phyloP scores from a whole-genome alignment of 2,797 vertebrate genomes.

The Cossypha polioptera region DNA sequence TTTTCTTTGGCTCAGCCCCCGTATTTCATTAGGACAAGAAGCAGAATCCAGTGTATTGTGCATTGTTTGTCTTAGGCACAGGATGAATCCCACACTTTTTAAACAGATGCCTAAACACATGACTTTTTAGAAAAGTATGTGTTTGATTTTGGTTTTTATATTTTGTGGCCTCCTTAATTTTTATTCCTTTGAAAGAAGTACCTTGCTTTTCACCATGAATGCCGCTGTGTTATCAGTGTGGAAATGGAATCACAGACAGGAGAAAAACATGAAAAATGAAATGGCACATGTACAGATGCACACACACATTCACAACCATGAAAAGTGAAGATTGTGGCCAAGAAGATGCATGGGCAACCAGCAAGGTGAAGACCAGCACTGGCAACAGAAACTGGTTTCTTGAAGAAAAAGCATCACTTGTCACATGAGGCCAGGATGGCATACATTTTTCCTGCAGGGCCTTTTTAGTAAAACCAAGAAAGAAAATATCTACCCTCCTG shows the following conservation, averaged over 20 bases:
- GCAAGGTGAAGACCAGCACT: background rate
- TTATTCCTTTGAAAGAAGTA: background rate
- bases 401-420: background rate
- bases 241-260: background rate
- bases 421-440: background rate
- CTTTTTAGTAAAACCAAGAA: background rate
- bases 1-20: background rate
- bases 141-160: background rate
- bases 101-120: background rate
- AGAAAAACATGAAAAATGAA: background rate
- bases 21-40: background rate
- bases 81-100: background rate
- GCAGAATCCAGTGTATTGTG: background rate
- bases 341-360: background rate
- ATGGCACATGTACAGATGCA: background rate
- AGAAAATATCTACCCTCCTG: background rate
- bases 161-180: background rate
- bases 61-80: background rate
- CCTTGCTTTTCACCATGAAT: background rate
- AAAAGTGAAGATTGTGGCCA: background rate
- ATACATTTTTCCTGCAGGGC: background rate
- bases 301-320: rapidly evolving
- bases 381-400: background rate
- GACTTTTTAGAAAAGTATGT: background rate
- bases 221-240: background rate